Evolutionary conservation across 2,113 vertebrate species (phyloP).

Genomic region (Chionis minor): DNA sequence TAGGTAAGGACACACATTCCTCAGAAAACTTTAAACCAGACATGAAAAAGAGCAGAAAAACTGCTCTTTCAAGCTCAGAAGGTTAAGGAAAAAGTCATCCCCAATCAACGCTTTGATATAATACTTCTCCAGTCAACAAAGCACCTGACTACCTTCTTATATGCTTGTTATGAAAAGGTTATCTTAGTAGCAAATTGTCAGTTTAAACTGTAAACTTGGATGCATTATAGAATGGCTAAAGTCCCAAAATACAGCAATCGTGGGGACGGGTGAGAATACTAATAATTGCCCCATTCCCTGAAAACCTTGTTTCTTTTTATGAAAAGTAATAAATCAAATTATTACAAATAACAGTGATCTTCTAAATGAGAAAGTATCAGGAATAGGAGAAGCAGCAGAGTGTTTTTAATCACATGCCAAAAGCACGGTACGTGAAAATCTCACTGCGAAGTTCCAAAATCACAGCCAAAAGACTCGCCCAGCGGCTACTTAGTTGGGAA

Average conservation of each 20-base stretch:
- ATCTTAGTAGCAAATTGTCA: background rate
- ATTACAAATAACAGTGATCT: background rate
- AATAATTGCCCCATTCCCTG: background rate
- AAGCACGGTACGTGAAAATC: background rate
- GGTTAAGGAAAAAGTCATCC: background rate
- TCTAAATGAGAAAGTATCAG: background rate
- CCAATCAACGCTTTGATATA: background rate
- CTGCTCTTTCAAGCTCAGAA: background rate
- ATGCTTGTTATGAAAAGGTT: background rate
- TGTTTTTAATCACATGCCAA: background rate
- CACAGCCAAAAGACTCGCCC: background rate
- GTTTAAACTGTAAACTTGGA: background rate
- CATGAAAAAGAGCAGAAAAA: background rate
- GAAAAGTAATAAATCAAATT: background rate
- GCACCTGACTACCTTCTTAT: background rate
- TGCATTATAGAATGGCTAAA: background rate
- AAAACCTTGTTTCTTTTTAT: background rate
- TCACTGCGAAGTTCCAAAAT: background rate
- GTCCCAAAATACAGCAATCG: background rate
- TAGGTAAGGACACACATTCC: background rate
- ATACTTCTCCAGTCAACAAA: background rate
- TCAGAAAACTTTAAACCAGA: background rate
- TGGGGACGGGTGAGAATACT: background rate
- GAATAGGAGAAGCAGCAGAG: background rate
- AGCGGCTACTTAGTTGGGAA: background rate